Percentiles rank a stretch among this genome's conserved stretches.
Conservation (phyloP, 2,797 vertebrate species). For the Mormyrus proboscirostris region DNA sequence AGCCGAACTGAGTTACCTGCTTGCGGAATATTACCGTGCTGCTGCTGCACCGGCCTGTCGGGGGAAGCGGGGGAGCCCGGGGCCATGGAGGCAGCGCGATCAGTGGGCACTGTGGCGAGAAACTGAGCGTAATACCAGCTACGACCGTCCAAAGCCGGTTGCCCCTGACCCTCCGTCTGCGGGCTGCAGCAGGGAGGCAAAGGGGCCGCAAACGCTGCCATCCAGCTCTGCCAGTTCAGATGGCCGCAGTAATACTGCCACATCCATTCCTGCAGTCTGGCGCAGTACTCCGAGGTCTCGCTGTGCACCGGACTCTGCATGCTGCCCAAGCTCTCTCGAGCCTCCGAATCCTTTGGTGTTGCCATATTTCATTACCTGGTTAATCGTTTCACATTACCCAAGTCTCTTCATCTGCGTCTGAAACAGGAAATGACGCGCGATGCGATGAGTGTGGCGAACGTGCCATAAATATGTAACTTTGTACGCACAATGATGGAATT, state of each 20-base stretch:
- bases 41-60: conserved; percentile 39
- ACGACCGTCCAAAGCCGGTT: conserved; percentile 33
- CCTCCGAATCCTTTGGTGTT: not conserved
- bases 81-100: conserved; percentile 21
- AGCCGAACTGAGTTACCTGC: conserved; percentile 53
- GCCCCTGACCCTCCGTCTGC: conserved; percentile 32
- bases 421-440: not conserved
- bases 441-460: not conserved
- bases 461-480: not conserved
- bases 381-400: not conserved
- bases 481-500: no score
- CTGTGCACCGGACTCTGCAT: not conserved
- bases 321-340: not conserved
- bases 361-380: not conserved
- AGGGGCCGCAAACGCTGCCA: conserved; percentile 43
- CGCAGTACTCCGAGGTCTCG: conserved; percentile 69
- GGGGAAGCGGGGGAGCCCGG: conserved; percentile 20
- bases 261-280: conserved; percentile 80
- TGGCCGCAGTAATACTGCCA: conserved; percentile 83
- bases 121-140: conserved; percentile 41
- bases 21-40: conserved; percentile 53
- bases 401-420: not conserved
- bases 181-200: conserved; percentile 40
- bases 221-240: conserved; percentile 75
- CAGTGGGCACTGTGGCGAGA: conserved; percentile 26